phyloP scores from a whole-genome alignment of 2,113 vertebrate species.

The Isurus oxyrinchus region DNA sequence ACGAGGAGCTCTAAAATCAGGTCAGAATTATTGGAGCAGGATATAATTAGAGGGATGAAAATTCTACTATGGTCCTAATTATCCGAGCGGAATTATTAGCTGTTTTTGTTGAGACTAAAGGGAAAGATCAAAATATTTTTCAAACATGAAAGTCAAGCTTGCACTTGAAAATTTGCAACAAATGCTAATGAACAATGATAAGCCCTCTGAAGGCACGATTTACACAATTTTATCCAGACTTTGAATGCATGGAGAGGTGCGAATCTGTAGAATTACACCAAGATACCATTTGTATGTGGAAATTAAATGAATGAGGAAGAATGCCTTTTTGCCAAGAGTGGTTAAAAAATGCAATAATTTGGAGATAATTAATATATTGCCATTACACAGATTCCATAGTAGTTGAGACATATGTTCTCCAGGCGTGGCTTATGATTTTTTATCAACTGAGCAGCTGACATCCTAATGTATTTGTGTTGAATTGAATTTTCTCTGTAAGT shows the following conservation, averaged over 20 bases:
- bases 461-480: not conserved
- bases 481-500: not conserved
- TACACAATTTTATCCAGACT: not conserved
- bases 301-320: not conserved
- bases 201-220: not conserved
- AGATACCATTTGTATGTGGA: not conserved
- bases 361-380: not conserved
- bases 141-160: not conserved
- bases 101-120: not conserved
- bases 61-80: not conserved
- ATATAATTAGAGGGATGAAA: not conserved
- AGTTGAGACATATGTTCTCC: not conserved
- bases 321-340: not conserved
- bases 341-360: not conserved
- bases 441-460: not conserved
- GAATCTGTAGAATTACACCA: not conserved
- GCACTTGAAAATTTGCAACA: not conserved
- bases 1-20: not conserved
- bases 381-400: not conserved
- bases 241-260: not conserved
- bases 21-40: not conserved
- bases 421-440: not conserved
- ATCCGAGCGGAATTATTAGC: not conserved
- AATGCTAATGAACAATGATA: not conserved
- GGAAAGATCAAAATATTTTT: not conserved